Conservation (phyloP, 2,888 invertebrate species). For the Stenotaenia linearis region DNA sequence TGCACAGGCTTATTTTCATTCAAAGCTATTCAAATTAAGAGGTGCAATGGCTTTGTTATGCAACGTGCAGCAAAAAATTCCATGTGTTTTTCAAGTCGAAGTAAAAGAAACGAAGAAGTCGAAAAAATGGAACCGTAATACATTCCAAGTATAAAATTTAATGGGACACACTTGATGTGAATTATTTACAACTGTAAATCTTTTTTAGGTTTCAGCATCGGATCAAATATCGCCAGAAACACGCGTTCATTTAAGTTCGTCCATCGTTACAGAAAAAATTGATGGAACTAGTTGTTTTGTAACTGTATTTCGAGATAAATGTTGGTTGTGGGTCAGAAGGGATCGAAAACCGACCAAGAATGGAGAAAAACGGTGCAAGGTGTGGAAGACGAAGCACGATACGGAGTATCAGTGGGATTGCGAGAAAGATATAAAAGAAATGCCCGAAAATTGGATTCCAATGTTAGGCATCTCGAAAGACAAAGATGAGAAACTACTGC, state of each 20-base stretch:
- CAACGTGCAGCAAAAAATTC: conserved; percentile 8
- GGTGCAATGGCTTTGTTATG: background rate
- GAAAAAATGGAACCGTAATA: background rate
- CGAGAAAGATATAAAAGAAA: background rate
- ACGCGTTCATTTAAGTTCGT: background rate
- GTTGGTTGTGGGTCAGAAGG: background rate
- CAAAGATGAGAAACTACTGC: background rate
- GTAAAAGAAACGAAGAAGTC: background rate
- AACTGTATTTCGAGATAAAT: background rate
- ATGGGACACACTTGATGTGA: background rate
- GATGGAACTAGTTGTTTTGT: conserved; percentile 29
- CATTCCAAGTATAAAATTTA: background rate
- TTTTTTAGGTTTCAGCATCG: background rate
- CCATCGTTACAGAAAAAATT: conserved; percentile 16
- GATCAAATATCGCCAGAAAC: background rate
- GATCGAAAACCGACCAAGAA: background rate
- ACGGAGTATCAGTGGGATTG: background rate
- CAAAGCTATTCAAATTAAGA: too few species aligned
- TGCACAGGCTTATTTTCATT: background rate
- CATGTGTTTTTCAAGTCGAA: background rate
- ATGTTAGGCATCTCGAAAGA: background rate
- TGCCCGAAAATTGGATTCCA: conserved; percentile 28
- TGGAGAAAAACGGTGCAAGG: background rate
- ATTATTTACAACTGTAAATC: background rate
- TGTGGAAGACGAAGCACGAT: background rate